Evolutionary conservation across 1,140 invertebrate species (phyloP), one percentile per base, ranked within the genome.

Genomic region (Amphibalanus amphitrite): DNA sequence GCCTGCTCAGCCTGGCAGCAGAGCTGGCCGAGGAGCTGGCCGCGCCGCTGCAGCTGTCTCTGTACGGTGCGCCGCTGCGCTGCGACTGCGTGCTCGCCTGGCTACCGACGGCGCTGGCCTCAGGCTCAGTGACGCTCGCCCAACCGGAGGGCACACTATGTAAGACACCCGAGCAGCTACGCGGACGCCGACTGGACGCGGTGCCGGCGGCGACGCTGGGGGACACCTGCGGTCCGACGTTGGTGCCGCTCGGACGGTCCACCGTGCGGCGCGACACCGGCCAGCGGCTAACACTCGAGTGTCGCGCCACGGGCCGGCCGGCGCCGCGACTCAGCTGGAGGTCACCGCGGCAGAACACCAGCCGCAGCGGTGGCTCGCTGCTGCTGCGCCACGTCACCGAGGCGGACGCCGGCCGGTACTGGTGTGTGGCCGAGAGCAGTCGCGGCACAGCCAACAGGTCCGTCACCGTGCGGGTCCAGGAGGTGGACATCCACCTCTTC

Each of bases 401-500:
- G 47, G 47, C 47, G 3, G 47, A 59, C 47, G 47, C 47, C 20
- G 47, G 47, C 20, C 47, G 6, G 10, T 20, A 13, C 6, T 20
- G 47, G 47, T 59, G 47, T 20, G 13, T 59, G 47, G 47, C 47
- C 10, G 47, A 59, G 47, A 20, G 20, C 20, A 20, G 13, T 3
- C 47, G 17, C 47, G 47, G 47, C 47, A 20, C 6, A 8, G 6
- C 1, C 20, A 59, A 59, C 47, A 59, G 10, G 10, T 59, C 29
- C 3, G 68, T 73, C 0, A 3, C 1, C 0, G 1, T 73, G 1
- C 28, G 29, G 1, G 77, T 80, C 15, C 74, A 72, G 33, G 76
- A 77, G 71, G 79, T 79, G 64, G 76, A 79, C 29, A 75, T 82
- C 8, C 73, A 77, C 23, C 71, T 82, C 25, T 74, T 79, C 71